Evolutionary conservation across 2,888 invertebrate genomes (phyloP), one percentile per base, ranked within the genome.

Genomic region (Sclerodermus sp.): DNA sequence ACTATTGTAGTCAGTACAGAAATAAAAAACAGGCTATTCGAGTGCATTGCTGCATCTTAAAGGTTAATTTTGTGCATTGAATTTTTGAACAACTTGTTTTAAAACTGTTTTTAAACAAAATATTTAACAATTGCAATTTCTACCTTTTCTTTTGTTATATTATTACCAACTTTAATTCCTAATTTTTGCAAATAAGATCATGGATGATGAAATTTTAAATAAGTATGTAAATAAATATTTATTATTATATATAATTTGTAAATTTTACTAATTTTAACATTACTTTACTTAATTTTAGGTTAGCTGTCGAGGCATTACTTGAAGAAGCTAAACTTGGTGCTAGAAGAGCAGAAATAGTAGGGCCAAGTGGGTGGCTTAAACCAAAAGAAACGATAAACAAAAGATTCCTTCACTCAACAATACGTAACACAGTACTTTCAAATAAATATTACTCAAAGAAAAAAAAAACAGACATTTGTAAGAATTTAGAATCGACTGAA

Each of bases 331-430:
- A 76, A 51, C 44, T 68, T 36, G 76, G 77, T 18, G 77, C 77
- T 10, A 67, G 60, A 50, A 63, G 77, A 47, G 77, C 77, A 2
- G 76, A 76, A 49, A 60, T 74, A 12, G 70, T 77, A 69, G 77
- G 77, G 15, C 77, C 77, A 1, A 77, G 71, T 55, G 77, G 77
- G 14, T 77, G 77, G 77, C 52, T 76, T 10, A 78, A 74, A 57
- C 76, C 75, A 12, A 71, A 71, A 45, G 76, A 75, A 53, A 74
- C 68, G n/a, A 53, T 78, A 23, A 78, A 78, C 54, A 77, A 76
- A 62, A 64, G 75, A 50, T 78, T 78, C 50, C 64, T 78, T 14
- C 71, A 74, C 45, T 75, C 77, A 1, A 78, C 77, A 1, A 51
- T 78, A 12, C 63, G 72, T 23, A 77, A 71, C 57, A 75, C 63